phyloP scores from a whole-genome alignment of 2,888 invertebrate species.

The Rotaria magnacalcarata region DNA sequence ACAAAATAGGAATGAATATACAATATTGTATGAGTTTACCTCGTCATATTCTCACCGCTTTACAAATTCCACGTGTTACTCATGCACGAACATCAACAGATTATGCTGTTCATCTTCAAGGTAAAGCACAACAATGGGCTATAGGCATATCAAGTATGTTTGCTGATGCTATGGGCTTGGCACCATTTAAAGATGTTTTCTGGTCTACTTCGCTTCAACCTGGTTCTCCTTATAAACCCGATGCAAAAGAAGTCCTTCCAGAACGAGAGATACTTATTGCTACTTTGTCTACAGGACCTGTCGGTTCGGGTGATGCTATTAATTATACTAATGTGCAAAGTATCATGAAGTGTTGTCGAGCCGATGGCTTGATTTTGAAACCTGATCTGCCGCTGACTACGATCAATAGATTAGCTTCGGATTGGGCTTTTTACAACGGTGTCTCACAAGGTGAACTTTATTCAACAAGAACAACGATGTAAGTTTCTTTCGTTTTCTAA shows the following conservation, averaged over 20 bases:
- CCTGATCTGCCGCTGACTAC: constrained; percentile 49
- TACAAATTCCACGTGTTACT: constrained; percentile 51
- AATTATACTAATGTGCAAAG: constrained; percentile 49
- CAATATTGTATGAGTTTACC: constrained; percentile 55
- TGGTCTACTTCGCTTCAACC: constrained; percentile 52
- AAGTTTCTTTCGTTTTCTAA: not conserved
- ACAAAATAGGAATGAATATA: constrained; percentile 50
- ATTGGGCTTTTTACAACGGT: not conserved
- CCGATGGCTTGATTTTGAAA: constrained; percentile 47
- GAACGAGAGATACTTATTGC: not conserved
- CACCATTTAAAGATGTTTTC: constrained; percentile 54
- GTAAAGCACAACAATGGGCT: constrained; percentile 36
- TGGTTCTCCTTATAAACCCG: constrained; percentile 50
- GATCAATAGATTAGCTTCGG: constrained; percentile 43
- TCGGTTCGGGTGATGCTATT: constrained; percentile 52
- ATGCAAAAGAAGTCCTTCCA: constrained; percentile 4
- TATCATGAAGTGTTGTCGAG: constrained; percentile 50
- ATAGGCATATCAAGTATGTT: constrained; percentile 43
- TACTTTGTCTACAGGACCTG: constrained; percentile 50
- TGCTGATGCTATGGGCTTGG: constrained; percentile 47
- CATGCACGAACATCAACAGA: constrained; percentile 49
- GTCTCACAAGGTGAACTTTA: not conserved
- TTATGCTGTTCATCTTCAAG: constrained; percentile 36
- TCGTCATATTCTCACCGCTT: constrained; percentile 51
- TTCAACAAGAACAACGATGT: not conserved